Evolutionary conservation across 2,888 invertebrate genomes (phyloP).

Genomic region (Drosophila suboccidentalis): DNA sequence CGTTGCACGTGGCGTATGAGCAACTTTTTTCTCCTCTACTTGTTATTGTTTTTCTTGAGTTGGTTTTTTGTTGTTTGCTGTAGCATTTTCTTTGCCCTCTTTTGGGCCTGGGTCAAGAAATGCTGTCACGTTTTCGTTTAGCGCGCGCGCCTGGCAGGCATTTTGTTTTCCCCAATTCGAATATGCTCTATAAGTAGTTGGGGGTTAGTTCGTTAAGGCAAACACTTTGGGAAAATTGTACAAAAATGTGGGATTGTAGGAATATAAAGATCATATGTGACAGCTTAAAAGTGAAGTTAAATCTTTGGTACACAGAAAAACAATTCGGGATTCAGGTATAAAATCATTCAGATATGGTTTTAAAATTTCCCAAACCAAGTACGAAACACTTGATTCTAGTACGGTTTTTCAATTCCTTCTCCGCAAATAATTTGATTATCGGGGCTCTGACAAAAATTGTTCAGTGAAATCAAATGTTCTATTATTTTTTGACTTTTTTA

Average conservation of each 20-base stretch:
- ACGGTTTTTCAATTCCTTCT: too few species aligned
- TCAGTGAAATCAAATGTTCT: too few species aligned
- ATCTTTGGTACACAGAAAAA: neutral
- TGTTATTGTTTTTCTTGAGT: constrained; percentile 19
- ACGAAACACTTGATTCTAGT: too few species aligned
- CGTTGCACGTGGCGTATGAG: constrained; percentile 77
- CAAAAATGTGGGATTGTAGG: neutral
- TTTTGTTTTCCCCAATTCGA: constrained; percentile 35
- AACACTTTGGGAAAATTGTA: neutral
- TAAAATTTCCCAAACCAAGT: too few species aligned
- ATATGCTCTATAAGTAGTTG: constrained; percentile 15
- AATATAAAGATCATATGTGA: neutral
- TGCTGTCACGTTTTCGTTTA: constrained; percentile 76
- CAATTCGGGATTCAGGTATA: too few species aligned
- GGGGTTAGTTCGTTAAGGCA: neutral
- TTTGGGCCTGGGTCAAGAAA: constrained; percentile 66
- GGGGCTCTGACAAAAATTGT: too few species aligned
- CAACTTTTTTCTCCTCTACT: constrained; percentile 43
- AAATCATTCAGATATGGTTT: too few species aligned
- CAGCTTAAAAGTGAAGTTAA: neutral
- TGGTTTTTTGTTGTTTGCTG: constrained; percentile 1
- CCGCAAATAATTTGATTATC: too few species aligned
- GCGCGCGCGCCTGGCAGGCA: constrained; percentile 51
- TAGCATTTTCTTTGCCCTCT: constrained; percentile 23
- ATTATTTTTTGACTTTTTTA: too few species aligned